These are phyloP conservation scores for Trissolcus brochymenae DNA, from an alignment of 2,888 invertebrate species.

Conservation along the genomic window DNA sequence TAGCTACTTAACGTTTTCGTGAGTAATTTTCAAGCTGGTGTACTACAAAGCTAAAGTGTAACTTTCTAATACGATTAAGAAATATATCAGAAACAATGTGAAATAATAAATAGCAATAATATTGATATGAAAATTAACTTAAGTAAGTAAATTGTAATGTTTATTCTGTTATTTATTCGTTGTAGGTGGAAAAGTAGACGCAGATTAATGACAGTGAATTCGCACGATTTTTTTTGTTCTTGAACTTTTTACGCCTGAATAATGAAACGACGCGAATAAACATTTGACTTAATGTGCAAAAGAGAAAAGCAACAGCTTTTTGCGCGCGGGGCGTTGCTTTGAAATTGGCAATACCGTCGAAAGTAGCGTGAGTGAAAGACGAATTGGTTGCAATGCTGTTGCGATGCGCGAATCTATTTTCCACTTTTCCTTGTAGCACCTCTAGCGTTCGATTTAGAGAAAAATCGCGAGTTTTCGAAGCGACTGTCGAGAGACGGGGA, in stretches of 20 bases:
- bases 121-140: too few species aligned
- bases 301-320: slow-evolving; percentile 50
- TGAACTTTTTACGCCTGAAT: slow-evolving; percentile 14
- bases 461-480: slow-evolving; percentile 58
- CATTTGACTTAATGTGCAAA: slow-evolving; percentile 53
- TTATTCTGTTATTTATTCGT: too few species aligned
- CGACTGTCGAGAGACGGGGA: slow-evolving; percentile 43
- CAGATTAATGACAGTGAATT: too few species aligned
- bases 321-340: slow-evolving; percentile 44
- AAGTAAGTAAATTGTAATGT: too few species aligned
- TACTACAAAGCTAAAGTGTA: too few species aligned
- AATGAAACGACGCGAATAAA: slow-evolving; percentile 51
- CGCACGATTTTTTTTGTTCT: slow-evolving; percentile 16
- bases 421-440: slow-evolving; percentile 57
- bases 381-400: slow-evolving; percentile 59
- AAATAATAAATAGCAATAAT: too few species aligned
- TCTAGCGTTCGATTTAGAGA: slow-evolving; percentile 58
- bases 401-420: slow-evolving; percentile 59
- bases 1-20: too few species aligned
- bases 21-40: slow-evolving; percentile 9
- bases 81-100: too few species aligned
- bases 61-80: too few species aligned
- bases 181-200: too few species aligned
- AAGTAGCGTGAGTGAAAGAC: slow-evolving; percentile 57
- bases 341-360: slow-evolving; percentile 58